Evolutionary conservation across 2,113 vertebrate species (phyloP).

Genomic region (Cephalopholis sonnerati): DNA sequence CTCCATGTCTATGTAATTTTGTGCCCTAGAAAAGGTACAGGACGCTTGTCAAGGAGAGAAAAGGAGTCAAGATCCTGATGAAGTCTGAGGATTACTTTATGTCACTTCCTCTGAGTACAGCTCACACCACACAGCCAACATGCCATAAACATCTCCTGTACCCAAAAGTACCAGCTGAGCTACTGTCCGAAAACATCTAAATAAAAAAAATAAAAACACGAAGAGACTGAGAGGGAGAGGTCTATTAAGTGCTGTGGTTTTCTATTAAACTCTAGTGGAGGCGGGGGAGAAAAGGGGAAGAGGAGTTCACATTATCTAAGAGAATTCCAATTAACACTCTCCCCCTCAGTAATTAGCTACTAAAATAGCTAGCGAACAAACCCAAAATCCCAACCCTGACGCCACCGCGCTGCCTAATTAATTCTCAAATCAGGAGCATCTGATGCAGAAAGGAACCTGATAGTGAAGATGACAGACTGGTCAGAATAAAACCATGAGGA

Average conservation of each 20-base stretch:
- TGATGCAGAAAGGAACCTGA: conserved; percentile 61
- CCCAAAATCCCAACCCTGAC: conserved; percentile 83
- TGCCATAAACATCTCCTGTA: conserved; percentile 36
- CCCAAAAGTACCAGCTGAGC: conserved; percentile 45
- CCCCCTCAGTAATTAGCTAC: conserved; percentile 93
- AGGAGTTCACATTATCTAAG: conserved; percentile 81
- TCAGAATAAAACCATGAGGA: conserved; percentile 26
- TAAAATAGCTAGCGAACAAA: conserved; percentile 91
- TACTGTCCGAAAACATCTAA: conserved; percentile 53
- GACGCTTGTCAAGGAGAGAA: conserved; percentile 43
- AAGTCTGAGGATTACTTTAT: conserved; percentile 74
- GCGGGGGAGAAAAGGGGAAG: conserved; percentile 67
- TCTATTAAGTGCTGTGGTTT: conserved; percentile 69
- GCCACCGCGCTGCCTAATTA: conserved; percentile 69
- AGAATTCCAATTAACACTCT: conserved; percentile 95
- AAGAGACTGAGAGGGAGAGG: conserved; percentile 38
- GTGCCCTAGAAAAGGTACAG: conserved; percentile 46
- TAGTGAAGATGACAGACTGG: conserved; percentile 59
- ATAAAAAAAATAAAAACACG: conserved; percentile 1
- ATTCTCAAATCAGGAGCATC: conserved; percentile 78
- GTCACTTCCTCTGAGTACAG: conserved; percentile 64
- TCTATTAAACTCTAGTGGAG: conserved; percentile 68
- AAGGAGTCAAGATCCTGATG: conserved; percentile 69
- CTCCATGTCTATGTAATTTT: conserved; percentile 18
- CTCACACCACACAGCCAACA: conserved; percentile 12